Base-by-base conservation (phyloP, 2,888 invertebrate species). In the Gymnoscelis rufifasciata region DNA sequence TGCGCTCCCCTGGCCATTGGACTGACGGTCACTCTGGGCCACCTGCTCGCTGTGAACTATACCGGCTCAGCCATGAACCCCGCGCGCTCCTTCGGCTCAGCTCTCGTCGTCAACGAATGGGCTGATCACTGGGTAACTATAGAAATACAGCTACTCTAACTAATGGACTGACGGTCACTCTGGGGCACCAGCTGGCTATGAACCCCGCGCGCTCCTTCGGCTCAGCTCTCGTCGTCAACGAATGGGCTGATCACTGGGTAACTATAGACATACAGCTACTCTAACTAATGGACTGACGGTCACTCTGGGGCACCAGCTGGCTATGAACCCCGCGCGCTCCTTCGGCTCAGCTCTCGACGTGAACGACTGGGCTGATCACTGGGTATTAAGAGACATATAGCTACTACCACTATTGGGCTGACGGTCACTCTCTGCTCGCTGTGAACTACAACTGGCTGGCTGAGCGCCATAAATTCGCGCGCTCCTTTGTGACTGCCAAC, bases 41-140 rank as follows among this genome's bases (percentile, higher is more conserved):
- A 97, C 76, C 87, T 97, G 59, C 92, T 94, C 43, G 94, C 94
- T 8, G 94, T 97, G 68, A 92, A 93, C 81, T 92, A 91, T 68
- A 97, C 97, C 7, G 96, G 97, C 33, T 92, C 96, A 28, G 94
- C 96, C 62, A 97, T 97, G 97, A 97, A 97, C 84, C 96, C 97
- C 0, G 97, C 97, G 0, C 90, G 97, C 52, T 93, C 94, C 49
- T 92, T 97, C 67, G 97, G 97, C 47, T 94, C 96, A 0, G 95
- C 97, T 1, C 91, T 96, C 14, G 92, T 96, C 46, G 91, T 92
- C 56, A 91, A 91, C 51, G 79, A 83, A 23, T 97, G 95, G 93
- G 78, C 83, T 2, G 78, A 94, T 60, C 97, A 97, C 66, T 97
- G 97, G 31, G 31, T 33, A 33, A 33, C 13, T 31, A n/a, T 2